These are phyloP conservation scores for Calameuta idolon DNA, from an alignment of 2,888 invertebrate genomes.

Conservation along the genomic window DNA sequence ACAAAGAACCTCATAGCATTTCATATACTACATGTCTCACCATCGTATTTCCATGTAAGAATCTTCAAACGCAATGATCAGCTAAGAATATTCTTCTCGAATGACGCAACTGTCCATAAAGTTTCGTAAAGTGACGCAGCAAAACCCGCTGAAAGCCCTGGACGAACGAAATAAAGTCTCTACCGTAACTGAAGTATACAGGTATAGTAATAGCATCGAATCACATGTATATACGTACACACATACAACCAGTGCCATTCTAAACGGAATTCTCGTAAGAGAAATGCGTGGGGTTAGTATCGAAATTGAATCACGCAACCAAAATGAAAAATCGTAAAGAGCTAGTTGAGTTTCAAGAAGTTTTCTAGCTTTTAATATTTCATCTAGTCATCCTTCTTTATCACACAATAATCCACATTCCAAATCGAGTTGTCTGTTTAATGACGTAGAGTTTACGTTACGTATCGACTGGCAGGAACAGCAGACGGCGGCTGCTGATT, in stretches of 20 bases:
- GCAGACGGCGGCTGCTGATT: constrained; percentile 28
- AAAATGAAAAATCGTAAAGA: neutral
- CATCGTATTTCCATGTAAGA: neutral
- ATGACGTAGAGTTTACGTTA: neutral
- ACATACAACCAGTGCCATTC: neutral
- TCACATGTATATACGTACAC: too few species aligned
- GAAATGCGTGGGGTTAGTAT: neutral
- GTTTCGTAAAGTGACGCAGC: neutral
- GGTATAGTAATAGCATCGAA: neutral
- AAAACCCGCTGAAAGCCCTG: neutral
- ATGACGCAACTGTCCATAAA: neutral
- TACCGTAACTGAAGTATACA: neutral
- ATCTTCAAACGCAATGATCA: neutral
- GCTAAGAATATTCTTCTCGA: neutral
- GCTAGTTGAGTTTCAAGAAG: neutral
- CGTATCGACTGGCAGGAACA: neutral
- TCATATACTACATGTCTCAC: too few species aligned
- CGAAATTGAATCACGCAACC: neutral
- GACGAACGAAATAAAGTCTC: neutral
- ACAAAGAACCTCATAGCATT: too few species aligned
- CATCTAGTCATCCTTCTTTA: neutral
- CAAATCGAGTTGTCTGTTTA: neutral
- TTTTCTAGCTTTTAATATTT: neutral
- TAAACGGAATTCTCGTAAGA: neutral
- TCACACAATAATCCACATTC: neutral